phyloP scores from a whole-genome alignment of 2,113 vertebrate species.

The Gambusia holbrooki region DNA sequence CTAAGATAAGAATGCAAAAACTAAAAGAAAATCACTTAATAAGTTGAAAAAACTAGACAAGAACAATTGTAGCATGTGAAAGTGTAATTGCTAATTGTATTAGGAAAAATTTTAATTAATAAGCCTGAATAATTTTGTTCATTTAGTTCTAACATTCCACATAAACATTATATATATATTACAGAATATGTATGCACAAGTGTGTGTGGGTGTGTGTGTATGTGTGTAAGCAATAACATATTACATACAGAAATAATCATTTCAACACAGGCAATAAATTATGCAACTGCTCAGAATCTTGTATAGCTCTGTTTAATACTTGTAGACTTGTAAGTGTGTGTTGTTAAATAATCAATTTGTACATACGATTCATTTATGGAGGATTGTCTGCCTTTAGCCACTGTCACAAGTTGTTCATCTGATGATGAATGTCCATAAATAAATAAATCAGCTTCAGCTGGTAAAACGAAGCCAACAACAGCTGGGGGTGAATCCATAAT shows the following conservation, averaged over 20 bases:
- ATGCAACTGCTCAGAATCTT: slow-evolving; percentile 3
- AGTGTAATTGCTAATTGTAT: background rate
- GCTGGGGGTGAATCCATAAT: slow-evolving; percentile 7
- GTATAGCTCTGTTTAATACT: background rate
- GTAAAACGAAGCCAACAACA: slow-evolving; percentile 2
- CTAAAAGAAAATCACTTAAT: background rate
- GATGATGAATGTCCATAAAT: slow-evolving; percentile 35
- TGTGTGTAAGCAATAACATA: background rate
- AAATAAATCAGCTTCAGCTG: slow-evolving; percentile 5
- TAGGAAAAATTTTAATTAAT: too few relatives aligned
- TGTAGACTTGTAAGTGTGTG: slow-evolving; percentile 12
- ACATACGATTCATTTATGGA: slow-evolving; percentile 10
- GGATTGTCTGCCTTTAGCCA: slow-evolving; percentile 13
- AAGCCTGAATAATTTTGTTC: too few relatives aligned
- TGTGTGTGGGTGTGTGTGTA: too few relatives aligned
- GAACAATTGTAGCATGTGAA: too few relatives aligned
- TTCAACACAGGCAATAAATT: background rate
- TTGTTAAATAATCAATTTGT: slow-evolving; percentile 18
- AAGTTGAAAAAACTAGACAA: too few relatives aligned
- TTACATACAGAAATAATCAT: background rate
- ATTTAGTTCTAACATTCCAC: too few relatives aligned
- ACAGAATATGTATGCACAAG: too few relatives aligned
- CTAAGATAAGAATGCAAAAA: background rate
- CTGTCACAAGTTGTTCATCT: slow-evolving; percentile 19
- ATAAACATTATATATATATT: too few relatives aligned